A percentile compares a stretch with the other conserved stretches of the same genome.
phyloP scores from a whole-genome alignment of 2,113 vertebrate genomes.

The Zosterops hypoxanthus region DNA sequence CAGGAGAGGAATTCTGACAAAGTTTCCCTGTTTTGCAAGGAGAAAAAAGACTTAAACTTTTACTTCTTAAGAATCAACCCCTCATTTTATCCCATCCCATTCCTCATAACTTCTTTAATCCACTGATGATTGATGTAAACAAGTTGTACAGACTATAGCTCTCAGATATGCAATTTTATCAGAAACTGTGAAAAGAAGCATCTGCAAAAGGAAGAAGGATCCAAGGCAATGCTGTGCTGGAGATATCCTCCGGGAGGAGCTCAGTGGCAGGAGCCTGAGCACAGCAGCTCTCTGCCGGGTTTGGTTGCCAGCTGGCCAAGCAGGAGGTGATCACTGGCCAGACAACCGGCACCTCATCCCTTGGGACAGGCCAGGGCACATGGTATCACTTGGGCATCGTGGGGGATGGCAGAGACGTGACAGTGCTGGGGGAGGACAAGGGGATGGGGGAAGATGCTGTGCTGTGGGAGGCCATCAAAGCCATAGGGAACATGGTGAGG shows the following conservation, averaged over 20 bases:
- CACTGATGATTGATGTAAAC: background rate
- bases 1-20: background rate
- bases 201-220: conserved; percentile 6
- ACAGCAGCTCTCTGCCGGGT: accelerated
- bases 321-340: background rate
- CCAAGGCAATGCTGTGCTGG: background rate
- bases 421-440: background rate
- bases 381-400: accelerated
- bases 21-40: background rate
- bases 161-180: background rate
- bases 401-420: background rate
- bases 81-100: background rate
- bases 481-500: background rate
- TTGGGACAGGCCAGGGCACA: background rate
- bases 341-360: background rate
- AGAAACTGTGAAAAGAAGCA: background rate
- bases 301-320: background rate
- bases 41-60: background rate
- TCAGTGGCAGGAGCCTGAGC: background rate
- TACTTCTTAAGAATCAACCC: background rate
- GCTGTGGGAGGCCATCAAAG: background rate
- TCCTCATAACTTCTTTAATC: background rate
- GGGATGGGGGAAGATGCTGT: background rate
- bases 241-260: conserved; percentile 15
- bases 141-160: background rate